Percentiles rank a stretch among this genome's conserved stretches.
Conservation (phyloP, 1,140 invertebrate genomes). For the Sipha flava region DNA sequence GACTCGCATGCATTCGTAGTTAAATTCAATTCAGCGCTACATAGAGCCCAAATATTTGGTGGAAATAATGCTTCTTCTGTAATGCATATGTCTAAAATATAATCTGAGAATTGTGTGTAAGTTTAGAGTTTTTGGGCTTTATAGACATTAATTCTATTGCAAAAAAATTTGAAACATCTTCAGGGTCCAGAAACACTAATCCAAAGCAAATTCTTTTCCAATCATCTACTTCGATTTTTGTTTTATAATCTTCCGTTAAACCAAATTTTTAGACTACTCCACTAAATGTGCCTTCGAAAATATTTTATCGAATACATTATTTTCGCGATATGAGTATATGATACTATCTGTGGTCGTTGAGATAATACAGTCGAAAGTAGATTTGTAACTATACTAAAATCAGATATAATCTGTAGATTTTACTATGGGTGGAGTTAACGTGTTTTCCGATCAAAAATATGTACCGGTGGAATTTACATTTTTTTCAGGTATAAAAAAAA, state of each 20-base stretch:
- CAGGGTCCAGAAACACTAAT: not conserved
- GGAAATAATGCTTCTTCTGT: not conserved
- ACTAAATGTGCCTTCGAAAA: no score
- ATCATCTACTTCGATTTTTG: not conserved
- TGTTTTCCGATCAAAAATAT: no score
- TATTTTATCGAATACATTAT: no score
- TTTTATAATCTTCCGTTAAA: not conserved
- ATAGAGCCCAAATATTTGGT: not conserved
- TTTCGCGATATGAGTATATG: no score
- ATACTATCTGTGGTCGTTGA: no score
- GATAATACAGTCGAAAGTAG: no score
- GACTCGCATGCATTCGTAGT: slow-evolving; percentile 1
- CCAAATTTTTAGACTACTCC: not conserved
- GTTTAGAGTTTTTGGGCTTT: not conserved
- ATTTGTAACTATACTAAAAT: no score
- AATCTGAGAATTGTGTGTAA: not conserved
- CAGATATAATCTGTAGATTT: no score
- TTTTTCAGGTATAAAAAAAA: no score
- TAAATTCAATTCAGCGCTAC: not conserved
- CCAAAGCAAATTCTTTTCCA: not conserved
- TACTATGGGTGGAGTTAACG: no score
- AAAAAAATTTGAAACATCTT: not conserved
- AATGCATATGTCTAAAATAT: not conserved
- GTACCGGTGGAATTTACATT: no score
- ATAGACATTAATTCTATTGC: not conserved